Percentiles rank a stretch among this genome's conserved stretches.
Evolutionary conservation across 2,797 vertebrate species (phyloP).

Genomic region (Tokudaia tokunoshimensis): DNA sequence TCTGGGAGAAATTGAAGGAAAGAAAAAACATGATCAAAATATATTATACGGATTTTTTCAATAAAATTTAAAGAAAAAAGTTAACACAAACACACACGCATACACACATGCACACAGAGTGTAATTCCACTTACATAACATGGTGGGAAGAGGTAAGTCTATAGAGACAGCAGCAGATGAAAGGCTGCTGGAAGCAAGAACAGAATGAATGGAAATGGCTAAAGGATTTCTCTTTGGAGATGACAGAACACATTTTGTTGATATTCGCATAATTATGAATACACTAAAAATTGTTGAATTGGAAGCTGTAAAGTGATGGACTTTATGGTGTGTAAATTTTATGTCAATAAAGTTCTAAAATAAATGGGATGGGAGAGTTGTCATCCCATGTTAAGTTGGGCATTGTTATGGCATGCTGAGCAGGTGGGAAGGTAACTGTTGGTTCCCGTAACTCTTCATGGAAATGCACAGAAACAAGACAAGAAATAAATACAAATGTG

Average conservation of each 20-base stretch:
- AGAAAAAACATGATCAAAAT: background rate
- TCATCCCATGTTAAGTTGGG: background rate
- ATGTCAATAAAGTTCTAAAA: background rate
- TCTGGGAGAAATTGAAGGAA: background rate
- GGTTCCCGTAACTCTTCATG: background rate
- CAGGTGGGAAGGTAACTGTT: background rate
- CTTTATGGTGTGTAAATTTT: background rate
- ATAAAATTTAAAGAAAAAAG: background rate
- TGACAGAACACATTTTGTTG: background rate
- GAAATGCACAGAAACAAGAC: background rate
- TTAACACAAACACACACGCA: background rate
- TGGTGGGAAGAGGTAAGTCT: background rate
- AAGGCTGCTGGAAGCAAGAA: too few relatives aligned
- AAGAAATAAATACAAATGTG: background rate
- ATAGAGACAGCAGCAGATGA: background rate
- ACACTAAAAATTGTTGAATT: background rate
- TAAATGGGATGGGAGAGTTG: background rate
- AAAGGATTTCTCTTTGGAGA: background rate
- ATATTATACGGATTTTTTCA: background rate
- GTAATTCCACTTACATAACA: too few relatives aligned
- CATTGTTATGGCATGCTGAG: background rate
- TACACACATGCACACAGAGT: too few relatives aligned
- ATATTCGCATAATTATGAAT: background rate
- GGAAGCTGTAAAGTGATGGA: background rate
- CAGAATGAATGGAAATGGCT: background rate